These are phyloP conservation scores for Phenganax subtilis DNA, from an alignment of 92 coral and sea anemone genomes.

Conservation along the genomic window DNA sequence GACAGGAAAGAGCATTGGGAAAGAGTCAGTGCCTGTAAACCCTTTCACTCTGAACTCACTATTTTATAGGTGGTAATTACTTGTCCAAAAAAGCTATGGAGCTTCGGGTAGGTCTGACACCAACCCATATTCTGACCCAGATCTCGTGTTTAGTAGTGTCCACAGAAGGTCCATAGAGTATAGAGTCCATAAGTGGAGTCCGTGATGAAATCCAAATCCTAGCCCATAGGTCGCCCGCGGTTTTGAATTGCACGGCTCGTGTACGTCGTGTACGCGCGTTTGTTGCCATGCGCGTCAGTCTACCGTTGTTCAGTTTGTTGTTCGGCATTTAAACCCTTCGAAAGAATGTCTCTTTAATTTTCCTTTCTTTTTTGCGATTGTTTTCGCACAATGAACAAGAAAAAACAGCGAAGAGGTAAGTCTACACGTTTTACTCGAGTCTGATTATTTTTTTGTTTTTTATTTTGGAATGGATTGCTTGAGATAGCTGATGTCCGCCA, in stretches of 20 bases:
- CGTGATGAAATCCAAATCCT: too few relatives aligned
- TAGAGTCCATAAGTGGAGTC: too few relatives aligned
- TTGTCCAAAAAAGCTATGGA: too few relatives aligned
- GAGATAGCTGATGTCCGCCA: background rate
- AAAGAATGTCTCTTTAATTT: background rate
- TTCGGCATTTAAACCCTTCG: background rate
- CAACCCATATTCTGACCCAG: too few relatives aligned
- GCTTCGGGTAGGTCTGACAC: too few relatives aligned
- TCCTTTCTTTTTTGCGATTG: background rate
- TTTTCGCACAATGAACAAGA: background rate
- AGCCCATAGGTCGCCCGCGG: background rate
- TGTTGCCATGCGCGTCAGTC: conserved; percentile 13
- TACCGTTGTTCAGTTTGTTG: background rate
- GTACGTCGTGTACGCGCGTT: conserved; percentile 1
- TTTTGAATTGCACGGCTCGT: background rate
- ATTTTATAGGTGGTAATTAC: too few relatives aligned
- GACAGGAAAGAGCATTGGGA: too few relatives aligned
- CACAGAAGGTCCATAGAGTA: too few relatives aligned
- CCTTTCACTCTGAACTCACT: too few relatives aligned
- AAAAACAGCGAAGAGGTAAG: background rate
- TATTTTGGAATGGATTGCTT: background rate
- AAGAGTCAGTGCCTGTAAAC: too few relatives aligned
- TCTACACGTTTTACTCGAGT: background rate
- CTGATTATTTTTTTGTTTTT: background rate
- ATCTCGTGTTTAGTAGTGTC: too few relatives aligned